Base-by-base conservation (phyloP, 2,113 vertebrate species). In the Hepsetus odoe region DNA sequence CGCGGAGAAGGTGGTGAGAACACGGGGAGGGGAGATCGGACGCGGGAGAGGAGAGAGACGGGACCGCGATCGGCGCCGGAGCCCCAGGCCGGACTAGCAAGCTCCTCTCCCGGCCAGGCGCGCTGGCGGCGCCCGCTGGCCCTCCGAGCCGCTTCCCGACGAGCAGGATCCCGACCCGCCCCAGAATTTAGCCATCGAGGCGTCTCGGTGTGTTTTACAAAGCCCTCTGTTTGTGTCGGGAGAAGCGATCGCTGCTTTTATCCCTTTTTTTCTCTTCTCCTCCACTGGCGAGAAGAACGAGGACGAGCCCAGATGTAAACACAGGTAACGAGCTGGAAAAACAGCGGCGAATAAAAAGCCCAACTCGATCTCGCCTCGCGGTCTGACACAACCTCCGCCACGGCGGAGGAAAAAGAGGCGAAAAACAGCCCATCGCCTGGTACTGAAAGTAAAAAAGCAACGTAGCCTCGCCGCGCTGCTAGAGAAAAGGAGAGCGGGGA, bases 221-320 rank as follows among this genome's bases (percentile, higher is more conserved):
- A 18, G 91, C 90, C 66, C 85, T 84, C 76, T 81, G 76, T 92
- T 91, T 82, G 70, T 88, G 86, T 80, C 79, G 61, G 83, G 72
- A 84, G 62, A 85, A 86, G 91, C 91, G 81, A 91, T 90, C 91
- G 92, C 90, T 90, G 88, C 86, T 83, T 87, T 88, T 76, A 42
- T 35, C 44, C 86, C 84, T 87, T 84, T 40, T 90, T 89, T n/a
- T n/a, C n/a, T 90, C 86, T 90, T 90, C 87, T 91, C 92, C 91
- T 89, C 91, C 89, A 90, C 88, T 90, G 88, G 86, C 79, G 90
- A 91, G 87, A 90, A 89, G 89, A 90, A 88, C 76, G 90, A 92
- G 90, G 93, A 94, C 93, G 91, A 86, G 80, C 87, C 90, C 92
- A 89, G 92, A 89, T 93, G 92, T 93, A 90, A 93, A 92, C 91